A percentile compares a stretch with the other conserved stretches of the same genome.
Evolutionary conservation across 2,113 vertebrate genomes (phyloP).

Genomic region (Bambusicola thoracicus): DNA sequence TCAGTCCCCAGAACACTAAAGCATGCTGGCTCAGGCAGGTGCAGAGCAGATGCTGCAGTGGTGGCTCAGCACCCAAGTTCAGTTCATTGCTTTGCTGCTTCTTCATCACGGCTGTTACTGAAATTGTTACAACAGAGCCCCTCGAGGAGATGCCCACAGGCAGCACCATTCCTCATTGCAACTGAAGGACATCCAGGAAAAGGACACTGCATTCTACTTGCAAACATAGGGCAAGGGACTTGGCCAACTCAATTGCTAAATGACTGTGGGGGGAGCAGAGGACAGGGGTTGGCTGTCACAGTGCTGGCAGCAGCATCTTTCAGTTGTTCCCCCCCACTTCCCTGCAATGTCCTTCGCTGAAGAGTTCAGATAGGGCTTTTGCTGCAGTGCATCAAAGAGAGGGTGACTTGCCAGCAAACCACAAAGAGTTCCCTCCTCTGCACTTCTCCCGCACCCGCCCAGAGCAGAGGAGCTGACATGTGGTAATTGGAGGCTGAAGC

Average conservation of each 20-base stretch:
- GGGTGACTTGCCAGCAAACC: constrained; percentile 43
- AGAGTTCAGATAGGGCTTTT: constrained; percentile 35
- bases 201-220: not conserved
- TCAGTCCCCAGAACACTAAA: not conserved
- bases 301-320: constrained; percentile 61
- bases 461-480: not conserved
- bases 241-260: constrained; percentile 32
- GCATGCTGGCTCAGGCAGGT: not conserved
- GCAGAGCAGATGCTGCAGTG: not conserved
- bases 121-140: accelerated
- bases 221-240: not conserved
- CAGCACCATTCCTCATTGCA: not conserved
- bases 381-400: constrained; percentile 68
- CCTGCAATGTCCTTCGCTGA: constrained; percentile 62
- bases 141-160: not conserved
- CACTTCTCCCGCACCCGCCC: not conserved
- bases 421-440: not conserved
- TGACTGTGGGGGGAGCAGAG: not conserved
- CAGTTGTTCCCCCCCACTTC: not conserved
- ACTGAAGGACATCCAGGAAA: not conserved
- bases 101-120: not conserved
- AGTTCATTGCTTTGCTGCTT: not conserved
- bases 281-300: constrained; percentile 28
- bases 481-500: accelerated
- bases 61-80: not conserved